Evolutionary conservation across 2,113 vertebrate genomes (phyloP), one percentile per base, ranked within the genome.

Genomic region (Phodopus roborovskii): DNA sequence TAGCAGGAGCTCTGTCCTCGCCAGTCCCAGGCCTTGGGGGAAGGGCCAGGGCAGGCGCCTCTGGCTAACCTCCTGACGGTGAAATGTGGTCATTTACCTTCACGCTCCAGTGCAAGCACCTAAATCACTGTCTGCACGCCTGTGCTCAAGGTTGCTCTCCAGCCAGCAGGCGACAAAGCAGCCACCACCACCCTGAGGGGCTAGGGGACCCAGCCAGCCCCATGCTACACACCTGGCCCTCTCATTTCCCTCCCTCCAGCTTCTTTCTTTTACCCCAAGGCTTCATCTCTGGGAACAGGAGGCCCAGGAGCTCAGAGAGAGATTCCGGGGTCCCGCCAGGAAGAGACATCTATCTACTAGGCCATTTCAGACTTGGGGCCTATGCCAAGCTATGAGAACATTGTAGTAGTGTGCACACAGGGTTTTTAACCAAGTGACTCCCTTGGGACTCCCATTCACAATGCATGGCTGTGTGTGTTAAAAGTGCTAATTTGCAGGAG

Each of bases 31-130:
- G 98, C 98, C 96, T 98, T 98, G 98, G 99, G 99, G 99, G 99
- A 99, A 99, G 99, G 99, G 98, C 98, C 99, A 98, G 98, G 99
- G 97, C 98, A 98, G 98, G 98, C 97, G 98, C 98, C 98, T 98
- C 98, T 97, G 85, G 98, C 98, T 99, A 99, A 99, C 99, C 99
- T 99, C 99, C 99, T 98, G 98, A 99, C 98, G 99, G 99, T 99
- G 99, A 99, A 99, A 99, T 99, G 99, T 99, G 99, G 98, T 99
- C 99, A 99, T 99, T 99, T 99, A 99, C 99, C 99, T 99, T 99
- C 99, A 99, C 98, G 99, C 99, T 99, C 99, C 99, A 98, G 97
- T 98, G 97, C 97, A 98, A 97, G 98, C 99, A 98, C 99, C 99
- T 99, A 99, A 99, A 99, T 99, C 99, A 99, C 99, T 99, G 98